Evolutionary conservation across 2,797 vertebrate species (phyloP).

Genomic region (Myotis findleyi): DNA sequence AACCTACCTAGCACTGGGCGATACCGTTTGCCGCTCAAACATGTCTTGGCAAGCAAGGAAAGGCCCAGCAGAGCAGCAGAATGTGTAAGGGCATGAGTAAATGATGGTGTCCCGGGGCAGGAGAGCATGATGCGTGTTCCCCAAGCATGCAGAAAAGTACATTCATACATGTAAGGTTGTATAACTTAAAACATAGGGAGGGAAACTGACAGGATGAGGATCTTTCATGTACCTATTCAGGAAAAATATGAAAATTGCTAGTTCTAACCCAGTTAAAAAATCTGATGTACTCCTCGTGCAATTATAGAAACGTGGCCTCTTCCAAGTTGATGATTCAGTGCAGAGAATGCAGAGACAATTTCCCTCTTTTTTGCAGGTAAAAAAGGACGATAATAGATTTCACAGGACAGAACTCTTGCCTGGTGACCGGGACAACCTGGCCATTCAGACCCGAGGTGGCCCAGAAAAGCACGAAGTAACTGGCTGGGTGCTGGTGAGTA

Average conservation of each 20-base stretch:
- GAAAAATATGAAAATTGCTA: neutral
- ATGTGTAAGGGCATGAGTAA: neutral
- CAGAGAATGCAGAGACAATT: neutral
- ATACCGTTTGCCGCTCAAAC: neutral
- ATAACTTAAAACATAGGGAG: neutral
- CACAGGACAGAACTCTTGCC: constrained; percentile 92
- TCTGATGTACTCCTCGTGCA: neutral
- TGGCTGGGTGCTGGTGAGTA: constrained; percentile 96
- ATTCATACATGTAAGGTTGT: neutral
- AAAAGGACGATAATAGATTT: constrained; percentile 85
- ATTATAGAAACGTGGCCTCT: neutral
- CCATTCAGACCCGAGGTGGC: constrained; percentile 95
- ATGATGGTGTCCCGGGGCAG: neutral
- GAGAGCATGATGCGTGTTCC: neutral
- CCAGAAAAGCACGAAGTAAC: constrained; percentile 97
- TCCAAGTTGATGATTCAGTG: neutral
- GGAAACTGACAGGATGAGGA: neutral
- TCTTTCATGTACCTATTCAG: neutral
- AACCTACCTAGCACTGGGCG: neutral
- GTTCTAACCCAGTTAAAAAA: neutral
- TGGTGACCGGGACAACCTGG: constrained; percentile 95
- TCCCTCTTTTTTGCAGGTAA: constrained; percentile 79
- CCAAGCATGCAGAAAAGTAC: neutral
- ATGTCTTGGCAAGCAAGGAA: neutral
- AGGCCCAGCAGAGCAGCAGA: neutral